A percentile compares a stretch with the other conserved stretches of the same genome.
phyloP scores from a whole-genome alignment of 2,888 invertebrate species.

The Endotricha flammealis region DNA sequence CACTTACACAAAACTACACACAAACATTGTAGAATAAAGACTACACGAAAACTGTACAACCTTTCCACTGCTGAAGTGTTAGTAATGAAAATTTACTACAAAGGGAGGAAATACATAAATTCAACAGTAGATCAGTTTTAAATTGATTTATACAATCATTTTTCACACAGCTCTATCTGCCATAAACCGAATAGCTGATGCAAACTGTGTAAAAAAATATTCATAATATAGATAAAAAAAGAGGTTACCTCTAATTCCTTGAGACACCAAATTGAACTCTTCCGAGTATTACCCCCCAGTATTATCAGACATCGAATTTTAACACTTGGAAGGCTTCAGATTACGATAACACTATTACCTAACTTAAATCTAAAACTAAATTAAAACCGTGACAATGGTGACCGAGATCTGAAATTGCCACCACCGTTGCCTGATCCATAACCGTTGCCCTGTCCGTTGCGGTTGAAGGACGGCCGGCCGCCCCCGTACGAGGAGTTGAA shows the following conservation, averaged over 20 bases:
- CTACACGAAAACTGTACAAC: background rate
- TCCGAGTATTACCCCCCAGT: slow-evolving; percentile 70
- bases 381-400: slow-evolving; percentile 70
- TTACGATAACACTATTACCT: slow-evolving; percentile 76
- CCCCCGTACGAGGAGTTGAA: slow-evolving; percentile 75
- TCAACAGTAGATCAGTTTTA: background rate
- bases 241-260: slow-evolving; percentile 62
- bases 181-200: no score
- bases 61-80: background rate
- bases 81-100: no score
- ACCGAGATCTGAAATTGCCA: slow-evolving; percentile 74
- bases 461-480: slow-evolving; percentile 51
- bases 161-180: no score
- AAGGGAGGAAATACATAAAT: no score
- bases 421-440: slow-evolving; percentile 63
- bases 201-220: background rate
- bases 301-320: slow-evolving; percentile 67
- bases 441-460: slow-evolving; percentile 59
- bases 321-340: slow-evolving; percentile 77
- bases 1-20: background rate
- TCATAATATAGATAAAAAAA: slow-evolving; percentile 16
- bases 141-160: no score
- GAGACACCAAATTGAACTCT: slow-evolving; percentile 59
- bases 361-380: slow-evolving; percentile 65
- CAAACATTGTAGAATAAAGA: background rate